These are phyloP conservation scores for Hydropotes inermis DNA, from an alignment of 2,113 vertebrate genomes.

Conservation along the genomic window DNA sequence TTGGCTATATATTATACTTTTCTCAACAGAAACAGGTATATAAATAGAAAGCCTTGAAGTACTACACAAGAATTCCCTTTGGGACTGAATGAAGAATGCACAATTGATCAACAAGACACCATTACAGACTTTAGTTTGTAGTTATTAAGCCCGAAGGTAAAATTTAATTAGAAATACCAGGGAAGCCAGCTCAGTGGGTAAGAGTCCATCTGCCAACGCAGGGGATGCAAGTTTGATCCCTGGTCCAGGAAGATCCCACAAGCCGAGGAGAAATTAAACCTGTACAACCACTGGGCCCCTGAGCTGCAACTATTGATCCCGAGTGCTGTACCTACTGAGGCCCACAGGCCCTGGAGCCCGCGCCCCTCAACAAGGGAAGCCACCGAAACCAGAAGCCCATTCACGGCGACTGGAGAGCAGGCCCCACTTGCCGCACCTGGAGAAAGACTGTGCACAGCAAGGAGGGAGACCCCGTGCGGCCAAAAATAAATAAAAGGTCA, in stretches of 20 bases:
- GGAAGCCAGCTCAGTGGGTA: not conserved
- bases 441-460: not conserved
- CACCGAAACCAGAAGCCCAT: rapidly evolving
- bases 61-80: not conserved
- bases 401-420: not conserved
- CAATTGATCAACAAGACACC: too few species aligned
- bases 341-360: not conserved
- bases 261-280: not conserved
- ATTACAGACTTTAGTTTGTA: not conserved
- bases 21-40: not conserved
- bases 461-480: not conserved
- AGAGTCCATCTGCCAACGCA: not conserved
- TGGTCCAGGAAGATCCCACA: not conserved
- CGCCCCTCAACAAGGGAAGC: not conserved
- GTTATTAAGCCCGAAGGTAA: not conserved
- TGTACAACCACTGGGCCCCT: not conserved
- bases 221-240: not conserved
- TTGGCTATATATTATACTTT: not conserved
- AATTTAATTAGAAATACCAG: not conserved
- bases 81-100: not conserved
- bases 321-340: not conserved
- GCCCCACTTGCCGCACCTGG: not conserved
- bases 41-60: not conserved
- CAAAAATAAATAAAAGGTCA: not conserved
- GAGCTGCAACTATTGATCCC: not conserved